Evolutionary conservation across 2,797 vertebrate species (phyloP).

Genomic region (Notolepis coatsorum): DNA sequence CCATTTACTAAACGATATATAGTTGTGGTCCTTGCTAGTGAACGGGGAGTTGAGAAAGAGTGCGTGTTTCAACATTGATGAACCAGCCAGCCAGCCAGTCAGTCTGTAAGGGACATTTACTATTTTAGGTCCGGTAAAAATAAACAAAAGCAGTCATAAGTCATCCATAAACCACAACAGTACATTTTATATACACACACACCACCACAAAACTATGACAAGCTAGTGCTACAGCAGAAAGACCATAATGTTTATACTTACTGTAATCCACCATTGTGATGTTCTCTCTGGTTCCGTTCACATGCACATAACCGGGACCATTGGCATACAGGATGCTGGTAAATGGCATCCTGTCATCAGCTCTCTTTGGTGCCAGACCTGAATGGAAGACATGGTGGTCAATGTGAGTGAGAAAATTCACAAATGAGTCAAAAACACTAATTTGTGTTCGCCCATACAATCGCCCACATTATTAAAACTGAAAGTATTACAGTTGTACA

Average conservation of each 20-base stretch:
- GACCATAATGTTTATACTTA: constrained; percentile 73
- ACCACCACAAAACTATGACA: constrained; percentile 18
- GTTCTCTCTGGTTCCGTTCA: constrained; percentile 83
- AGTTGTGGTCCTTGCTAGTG: too few species aligned
- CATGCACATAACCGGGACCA: constrained; percentile 82
- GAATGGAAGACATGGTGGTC: constrained; percentile 4
- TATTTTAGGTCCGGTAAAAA: too few species aligned
- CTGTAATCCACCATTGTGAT: constrained; percentile 82
- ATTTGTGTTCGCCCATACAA: too few species aligned
- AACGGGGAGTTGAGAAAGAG: too few species aligned
- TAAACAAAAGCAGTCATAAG: constrained; percentile 40
- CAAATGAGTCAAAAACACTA: too few species aligned
- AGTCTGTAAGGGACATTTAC: too few species aligned
- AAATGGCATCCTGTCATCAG: constrained; percentile 83
- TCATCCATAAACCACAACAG: constrained; percentile 52
- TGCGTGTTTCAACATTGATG: too few species aligned
- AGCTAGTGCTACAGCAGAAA: constrained; percentile 59
- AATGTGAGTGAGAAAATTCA: too few species aligned
- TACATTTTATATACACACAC: constrained; percentile 39
- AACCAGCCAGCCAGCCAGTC: too few species aligned
- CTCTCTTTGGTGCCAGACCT: constrained; percentile 83
- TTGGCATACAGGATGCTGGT: constrained; percentile 88
- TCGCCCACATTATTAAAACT: too few species aligned
- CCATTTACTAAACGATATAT: too few species aligned
- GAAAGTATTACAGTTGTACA: too few species aligned